A percentile compares a stretch with the other conserved stretches of the same genome.
Conservation (phyloP, 2,888 invertebrate species). For the Helleia helle region DNA sequence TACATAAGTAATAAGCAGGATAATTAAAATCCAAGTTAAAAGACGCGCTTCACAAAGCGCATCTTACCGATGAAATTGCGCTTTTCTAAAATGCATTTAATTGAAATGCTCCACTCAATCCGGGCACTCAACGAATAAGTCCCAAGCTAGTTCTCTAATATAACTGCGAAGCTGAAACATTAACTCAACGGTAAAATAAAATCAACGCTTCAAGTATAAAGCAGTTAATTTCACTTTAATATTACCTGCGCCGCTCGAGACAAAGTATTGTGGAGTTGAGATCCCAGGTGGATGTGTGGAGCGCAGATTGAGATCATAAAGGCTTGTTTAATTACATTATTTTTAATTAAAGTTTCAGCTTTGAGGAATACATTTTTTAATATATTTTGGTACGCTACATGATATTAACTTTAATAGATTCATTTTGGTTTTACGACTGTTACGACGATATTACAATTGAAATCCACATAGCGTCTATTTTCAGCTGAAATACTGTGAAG, state of each 20-base stretch:
- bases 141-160: not conserved
- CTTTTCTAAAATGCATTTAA: too few relatives aligned
- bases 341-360: constrained; percentile 1
- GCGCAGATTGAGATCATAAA: not conserved
- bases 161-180: not conserved
- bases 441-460: too few relatives aligned
- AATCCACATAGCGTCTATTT: too few relatives aligned
- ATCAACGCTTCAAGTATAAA: not conserved
- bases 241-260: not conserved
- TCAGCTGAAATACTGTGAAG: too few relatives aligned
- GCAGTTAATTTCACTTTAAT: constrained; percentile 1
- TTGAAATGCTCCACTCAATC: not conserved
- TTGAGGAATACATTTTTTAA: not conserved
- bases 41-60: too few relatives aligned
- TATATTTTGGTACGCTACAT: not conserved
- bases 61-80: too few relatives aligned
- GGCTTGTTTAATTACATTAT: not conserved
- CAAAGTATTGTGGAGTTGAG: not conserved
- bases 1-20: too few relatives aligned
- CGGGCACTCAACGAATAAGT: not conserved
- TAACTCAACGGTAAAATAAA: constrained; percentile 1
- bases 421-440: too few relatives aligned
- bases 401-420: constrained; percentile 1
- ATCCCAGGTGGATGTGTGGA: not conserved
- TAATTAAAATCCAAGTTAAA: too few relatives aligned